Conservation (phyloP, 1,140 invertebrate species). For the Megalonaias nervosa region DNA sequence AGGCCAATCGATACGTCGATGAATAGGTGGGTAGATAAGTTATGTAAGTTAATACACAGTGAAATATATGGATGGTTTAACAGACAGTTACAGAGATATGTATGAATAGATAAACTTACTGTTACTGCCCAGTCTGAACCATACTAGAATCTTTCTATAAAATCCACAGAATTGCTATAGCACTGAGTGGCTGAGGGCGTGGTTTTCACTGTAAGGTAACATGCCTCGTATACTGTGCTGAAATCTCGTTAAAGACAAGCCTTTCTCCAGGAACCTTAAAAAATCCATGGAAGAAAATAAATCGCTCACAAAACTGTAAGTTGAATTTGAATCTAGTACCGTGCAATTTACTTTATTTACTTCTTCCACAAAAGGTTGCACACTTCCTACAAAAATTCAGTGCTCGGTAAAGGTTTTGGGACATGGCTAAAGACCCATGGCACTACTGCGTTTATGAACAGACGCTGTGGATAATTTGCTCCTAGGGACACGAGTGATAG, state of each 20-base stretch:
- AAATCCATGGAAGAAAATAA: too few relatives aligned
- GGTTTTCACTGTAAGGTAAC: too few relatives aligned
- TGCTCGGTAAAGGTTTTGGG: constrained; percentile 17
- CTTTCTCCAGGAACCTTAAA: too few relatives aligned
- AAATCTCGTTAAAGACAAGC: too few relatives aligned
- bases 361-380: constrained; percentile 22
- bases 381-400: constrained; percentile 8
- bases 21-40: too few relatives aligned
- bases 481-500: constrained; percentile 7
- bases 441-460: constrained; percentile 4
- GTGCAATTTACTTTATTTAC: not conserved
- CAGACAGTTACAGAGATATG: too few relatives aligned
- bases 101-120: constrained; percentile 12
- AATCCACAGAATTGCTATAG: constrained; percentile 23
- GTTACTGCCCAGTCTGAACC: constrained; percentile 29
- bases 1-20: too few relatives aligned
- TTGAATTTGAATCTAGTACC: too few relatives aligned
- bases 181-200: constrained; percentile 6
- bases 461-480: not conserved
- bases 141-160: constrained; percentile 15
- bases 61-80: too few relatives aligned
- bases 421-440: constrained; percentile 24
- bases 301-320: too few relatives aligned
- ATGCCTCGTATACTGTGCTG: too few relatives aligned
- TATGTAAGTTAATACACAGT: too few relatives aligned